These are phyloP conservation scores for Xenopus tropicalis DNA, from an alignment of 2,113 vertebrate species.

Conservation along the genomic window DNA sequence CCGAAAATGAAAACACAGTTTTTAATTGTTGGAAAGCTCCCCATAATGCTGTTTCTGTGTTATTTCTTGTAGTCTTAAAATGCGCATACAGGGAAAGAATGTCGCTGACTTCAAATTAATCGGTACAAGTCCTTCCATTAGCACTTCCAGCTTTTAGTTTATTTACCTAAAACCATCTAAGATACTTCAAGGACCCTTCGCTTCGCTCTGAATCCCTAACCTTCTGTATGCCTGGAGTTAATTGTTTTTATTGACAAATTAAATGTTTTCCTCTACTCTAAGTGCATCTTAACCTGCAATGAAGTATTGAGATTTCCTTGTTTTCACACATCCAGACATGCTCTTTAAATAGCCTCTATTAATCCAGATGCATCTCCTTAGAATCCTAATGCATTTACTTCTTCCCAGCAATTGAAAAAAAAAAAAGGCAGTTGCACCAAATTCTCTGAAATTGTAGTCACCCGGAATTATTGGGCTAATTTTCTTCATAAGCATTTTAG, in stretches of 20 bases:
- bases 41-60: constrained; percentile 32
- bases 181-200: constrained; percentile 40
- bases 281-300: constrained; percentile 44
- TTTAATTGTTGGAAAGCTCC: constrained; percentile 2
- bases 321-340: constrained; percentile 40
- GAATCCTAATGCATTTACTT: constrained; percentile 36
- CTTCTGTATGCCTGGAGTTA: constrained; percentile 37
- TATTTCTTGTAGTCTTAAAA: neutral
- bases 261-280: constrained; percentile 45
- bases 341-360: constrained; percentile 32
- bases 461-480: neutral
- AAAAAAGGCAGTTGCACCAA: neutral
- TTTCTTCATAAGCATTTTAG: no score
- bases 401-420: constrained; percentile 10
- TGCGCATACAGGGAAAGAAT: constrained; percentile 18
- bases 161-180: constrained; percentile 31
- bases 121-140: constrained; percentile 32
- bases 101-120: constrained; percentile 33
- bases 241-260: constrained; percentile 47
- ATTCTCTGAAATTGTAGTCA: neutral
- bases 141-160: constrained; percentile 41
- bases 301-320: constrained; percentile 35
- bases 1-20: neutral
- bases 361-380: constrained; percentile 35
- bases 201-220: constrained; percentile 40